A percentile compares a stretch with the other conserved stretches of the same genome.
Evolutionary conservation across 2,888 invertebrate genomes (phyloP).

Genomic region (Watsonalla cultraria): DNA sequence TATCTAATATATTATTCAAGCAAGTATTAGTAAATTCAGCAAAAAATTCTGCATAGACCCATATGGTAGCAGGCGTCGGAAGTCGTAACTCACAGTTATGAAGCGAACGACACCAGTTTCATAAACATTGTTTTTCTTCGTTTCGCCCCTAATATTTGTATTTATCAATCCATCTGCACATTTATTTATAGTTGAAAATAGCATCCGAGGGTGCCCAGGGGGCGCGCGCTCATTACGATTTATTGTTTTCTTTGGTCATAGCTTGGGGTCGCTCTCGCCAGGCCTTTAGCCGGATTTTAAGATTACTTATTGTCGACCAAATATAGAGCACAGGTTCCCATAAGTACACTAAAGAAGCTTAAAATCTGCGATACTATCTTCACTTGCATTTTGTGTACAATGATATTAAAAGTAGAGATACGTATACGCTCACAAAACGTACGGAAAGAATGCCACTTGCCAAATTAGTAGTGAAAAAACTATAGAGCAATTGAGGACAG

Average conservation of each 20-base stretch:
- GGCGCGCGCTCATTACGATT: constrained; percentile 72
- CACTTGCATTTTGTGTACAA: not conserved
- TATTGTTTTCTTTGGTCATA: constrained; percentile 75
- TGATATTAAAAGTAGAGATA: no score
- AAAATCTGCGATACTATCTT: constrained; percentile 17
- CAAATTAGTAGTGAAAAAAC: no score
- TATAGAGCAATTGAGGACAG: no score
- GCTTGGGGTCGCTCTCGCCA: constrained; percentile 52
- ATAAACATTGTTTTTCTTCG: constrained; percentile 79
- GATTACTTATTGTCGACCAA: constrained; percentile 46
- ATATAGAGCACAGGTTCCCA: constrained; percentile 33
- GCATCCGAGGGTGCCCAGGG: constrained; percentile 72
- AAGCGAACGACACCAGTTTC: constrained; percentile 77
- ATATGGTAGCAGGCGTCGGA: constrained; percentile 73
- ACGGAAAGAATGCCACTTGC: no score
- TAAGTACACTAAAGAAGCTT: constrained; percentile 27
- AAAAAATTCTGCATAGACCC: constrained; percentile 69
- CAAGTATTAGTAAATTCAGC: constrained; percentile 36
- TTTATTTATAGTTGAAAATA: constrained; percentile 77
- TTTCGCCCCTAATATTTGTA: constrained; percentile 79
- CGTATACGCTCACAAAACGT: no score
- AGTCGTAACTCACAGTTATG: constrained; percentile 79
- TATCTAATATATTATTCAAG: constrained; percentile 24
- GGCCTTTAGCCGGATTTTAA: constrained; percentile 55
- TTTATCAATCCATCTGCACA: constrained; percentile 79